phyloP scores from a whole-genome alignment of 2,113 vertebrate genomes.

The Canis aureus region DNA sequence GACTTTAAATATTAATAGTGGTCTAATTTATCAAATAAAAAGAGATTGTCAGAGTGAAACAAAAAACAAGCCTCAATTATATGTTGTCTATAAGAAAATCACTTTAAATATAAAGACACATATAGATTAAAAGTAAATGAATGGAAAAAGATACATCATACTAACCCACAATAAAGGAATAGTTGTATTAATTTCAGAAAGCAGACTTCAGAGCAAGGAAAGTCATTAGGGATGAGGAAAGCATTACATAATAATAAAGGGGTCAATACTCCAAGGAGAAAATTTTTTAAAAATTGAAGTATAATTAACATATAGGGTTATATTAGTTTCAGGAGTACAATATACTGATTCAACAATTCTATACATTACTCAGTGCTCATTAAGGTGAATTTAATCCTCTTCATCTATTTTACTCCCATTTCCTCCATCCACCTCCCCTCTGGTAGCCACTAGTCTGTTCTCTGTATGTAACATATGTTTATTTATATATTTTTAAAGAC shows the following conservation, averaged over 20 bases:
- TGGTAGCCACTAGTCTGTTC: background rate
- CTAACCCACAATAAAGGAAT: background rate
- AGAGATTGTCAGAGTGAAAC: background rate
- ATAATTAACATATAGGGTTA: background rate
- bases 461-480: background rate
- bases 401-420: background rate
- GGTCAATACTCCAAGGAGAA: background rate
- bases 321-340: background rate
- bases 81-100: background rate
- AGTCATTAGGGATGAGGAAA: background rate
- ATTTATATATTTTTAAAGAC: too few species aligned
- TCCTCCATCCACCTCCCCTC: background rate
- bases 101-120: background rate
- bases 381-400: background rate
- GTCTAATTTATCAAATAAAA: background rate
- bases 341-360: background rate
- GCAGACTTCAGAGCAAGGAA: background rate
- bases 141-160: background rate
- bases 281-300: background rate
- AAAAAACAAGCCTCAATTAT: background rate
- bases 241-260: background rate
- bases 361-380: background rate
- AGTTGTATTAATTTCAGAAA: background rate
- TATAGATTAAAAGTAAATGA: background rate
- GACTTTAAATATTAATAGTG: background rate